These are phyloP conservation scores for Protosalanx chinensis DNA, from an alignment of 2,797 vertebrate species.

Conservation along the genomic window DNA sequence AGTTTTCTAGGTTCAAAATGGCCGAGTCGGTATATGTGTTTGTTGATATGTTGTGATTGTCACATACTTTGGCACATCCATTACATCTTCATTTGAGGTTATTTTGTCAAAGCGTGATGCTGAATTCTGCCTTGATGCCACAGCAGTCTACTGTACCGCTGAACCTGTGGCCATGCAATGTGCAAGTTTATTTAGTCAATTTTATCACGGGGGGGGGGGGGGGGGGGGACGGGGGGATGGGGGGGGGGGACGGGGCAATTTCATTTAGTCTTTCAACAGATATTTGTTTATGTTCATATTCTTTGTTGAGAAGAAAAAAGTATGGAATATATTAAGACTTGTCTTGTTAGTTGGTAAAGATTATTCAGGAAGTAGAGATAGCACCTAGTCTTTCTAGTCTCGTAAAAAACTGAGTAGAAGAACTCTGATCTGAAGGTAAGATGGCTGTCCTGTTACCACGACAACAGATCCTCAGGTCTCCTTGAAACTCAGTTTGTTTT, in stretches of 20 bases:
- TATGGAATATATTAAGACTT: slow-evolving; percentile 69
- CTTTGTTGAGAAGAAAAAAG: slow-evolving; percentile 30
- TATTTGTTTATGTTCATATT: slow-evolving; percentile 46
- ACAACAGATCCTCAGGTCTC: too few species aligned
- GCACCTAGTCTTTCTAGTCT: slow-evolving; percentile 72
- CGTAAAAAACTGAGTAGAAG: slow-evolving; percentile 69
- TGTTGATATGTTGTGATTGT: slow-evolving; percentile 29
- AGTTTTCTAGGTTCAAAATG: background rate
- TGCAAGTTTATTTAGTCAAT: slow-evolving; percentile 14
- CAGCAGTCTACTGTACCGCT: slow-evolving; percentile 22
- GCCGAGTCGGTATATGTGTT: slow-evolving; percentile 12
- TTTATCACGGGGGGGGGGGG: slow-evolving; percentile 7
- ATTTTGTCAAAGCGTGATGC: slow-evolving; percentile 22
- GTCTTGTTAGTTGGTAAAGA: slow-evolving; percentile 73
- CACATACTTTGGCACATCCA: slow-evolving; percentile 29
- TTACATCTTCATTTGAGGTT: slow-evolving; percentile 30
- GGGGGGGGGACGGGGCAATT: too few species aligned
- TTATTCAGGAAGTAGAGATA: slow-evolving; percentile 70
- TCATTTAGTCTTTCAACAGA: slow-evolving; percentile 41
- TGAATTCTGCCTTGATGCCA: slow-evolving; percentile 24
- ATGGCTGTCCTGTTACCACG: slow-evolving; percentile 39
- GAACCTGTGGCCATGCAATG: slow-evolving; percentile 18
- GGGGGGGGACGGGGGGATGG: too few species aligned
- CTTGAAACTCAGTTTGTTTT: too few species aligned
- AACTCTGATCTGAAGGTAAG: slow-evolving; percentile 64